A percentile compares a stretch with the other conserved stretches of the same genome.
Conservation (phyloP, 2,797 vertebrate species). For the Paramormyrops hopkinsi region DNA sequence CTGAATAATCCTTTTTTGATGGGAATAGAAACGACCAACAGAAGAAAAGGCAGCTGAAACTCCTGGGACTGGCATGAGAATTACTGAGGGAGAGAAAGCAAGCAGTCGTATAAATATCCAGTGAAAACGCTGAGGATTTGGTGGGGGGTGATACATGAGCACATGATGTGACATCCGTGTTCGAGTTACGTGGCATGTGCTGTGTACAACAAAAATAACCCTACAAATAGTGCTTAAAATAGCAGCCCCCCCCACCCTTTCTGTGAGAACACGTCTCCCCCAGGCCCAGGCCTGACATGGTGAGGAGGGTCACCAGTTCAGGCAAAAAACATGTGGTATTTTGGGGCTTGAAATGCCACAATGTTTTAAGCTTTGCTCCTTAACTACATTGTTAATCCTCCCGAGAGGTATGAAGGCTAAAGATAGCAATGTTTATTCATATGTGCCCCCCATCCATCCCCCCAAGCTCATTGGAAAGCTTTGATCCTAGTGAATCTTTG, state of each 20-base stretch:
- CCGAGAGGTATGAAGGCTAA: neutral
- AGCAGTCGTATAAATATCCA: neutral
- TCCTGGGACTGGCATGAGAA: neutral
- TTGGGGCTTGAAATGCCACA: constrained; percentile 28
- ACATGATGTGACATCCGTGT: neutral
- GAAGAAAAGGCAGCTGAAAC: neutral
- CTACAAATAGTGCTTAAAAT: neutral
- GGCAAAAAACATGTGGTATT: constrained; percentile 31
- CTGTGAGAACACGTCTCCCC: constrained; percentile 12
- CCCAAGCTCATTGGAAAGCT: neutral
- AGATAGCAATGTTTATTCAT: neutral
- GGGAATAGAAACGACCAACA: neutral
- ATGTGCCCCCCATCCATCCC: neutral
- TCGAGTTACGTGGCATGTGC: neutral
- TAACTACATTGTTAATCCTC: constrained; percentile 21
- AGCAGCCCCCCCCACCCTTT: constrained; percentile 3
- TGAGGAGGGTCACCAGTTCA: constrained; percentile 20
- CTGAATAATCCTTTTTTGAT: neutral
- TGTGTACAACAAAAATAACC: neutral
- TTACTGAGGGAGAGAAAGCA: neutral
- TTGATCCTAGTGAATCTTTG: neutral
- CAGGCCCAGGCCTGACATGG: constrained; percentile 16
- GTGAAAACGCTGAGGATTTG: neutral
- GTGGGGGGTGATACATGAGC: neutral
- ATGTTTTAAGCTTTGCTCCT: constrained; percentile 29